These are phyloP conservation scores for Halisarca cf. caerulea DNA, from an alignment of 37 sponge, comb jelly and placozoan genomes.

Conservation along the genomic window DNA sequence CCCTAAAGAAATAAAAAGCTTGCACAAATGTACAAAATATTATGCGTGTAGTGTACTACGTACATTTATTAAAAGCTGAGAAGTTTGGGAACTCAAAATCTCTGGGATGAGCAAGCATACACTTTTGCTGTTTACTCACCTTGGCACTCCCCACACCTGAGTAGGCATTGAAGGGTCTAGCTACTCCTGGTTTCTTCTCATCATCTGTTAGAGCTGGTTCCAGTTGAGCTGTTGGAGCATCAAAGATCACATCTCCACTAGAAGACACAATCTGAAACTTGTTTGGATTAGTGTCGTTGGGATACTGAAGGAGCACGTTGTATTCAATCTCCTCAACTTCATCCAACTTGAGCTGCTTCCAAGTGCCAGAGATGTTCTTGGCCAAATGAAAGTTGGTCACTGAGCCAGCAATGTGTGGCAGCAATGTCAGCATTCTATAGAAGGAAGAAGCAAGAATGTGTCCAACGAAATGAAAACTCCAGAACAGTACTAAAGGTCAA, in stretches of 20 bases:
- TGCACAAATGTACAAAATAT: no score
- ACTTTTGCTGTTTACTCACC: no score
- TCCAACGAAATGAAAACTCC: no score
- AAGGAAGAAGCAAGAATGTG: no score
- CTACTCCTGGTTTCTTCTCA: conserved; percentile 72
- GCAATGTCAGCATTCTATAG: conserved; percentile 52
- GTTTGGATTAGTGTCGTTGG: conserved; percentile 58
- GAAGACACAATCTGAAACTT: conserved; percentile 20
- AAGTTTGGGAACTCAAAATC: no score
- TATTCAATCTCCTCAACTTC: conserved; percentile 67
- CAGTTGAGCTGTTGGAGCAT: conserved; percentile 28
- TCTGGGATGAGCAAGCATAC: no score
- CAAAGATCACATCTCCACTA: conserved; percentile 29
- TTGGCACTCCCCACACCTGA: conserved; percentile 57
- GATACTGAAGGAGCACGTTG: conserved; percentile 70
- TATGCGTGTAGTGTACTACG: no score
- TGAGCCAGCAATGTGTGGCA: conserved; percentile 83
- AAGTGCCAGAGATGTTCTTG: conserved; percentile 47
- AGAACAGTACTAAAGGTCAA: no score
- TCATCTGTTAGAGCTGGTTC: conserved; percentile 63
- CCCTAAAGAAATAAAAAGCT: no score
- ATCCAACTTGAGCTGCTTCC: conserved; percentile 60
- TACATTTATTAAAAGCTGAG: no score
- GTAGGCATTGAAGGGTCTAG: conserved; percentile 83
- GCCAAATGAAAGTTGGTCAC: conserved; percentile 57